These are phyloP conservation scores for Rugalucina vietnamica DNA, from an alignment of 2,888 invertebrate genomes.

Conservation along the genomic window DNA sequence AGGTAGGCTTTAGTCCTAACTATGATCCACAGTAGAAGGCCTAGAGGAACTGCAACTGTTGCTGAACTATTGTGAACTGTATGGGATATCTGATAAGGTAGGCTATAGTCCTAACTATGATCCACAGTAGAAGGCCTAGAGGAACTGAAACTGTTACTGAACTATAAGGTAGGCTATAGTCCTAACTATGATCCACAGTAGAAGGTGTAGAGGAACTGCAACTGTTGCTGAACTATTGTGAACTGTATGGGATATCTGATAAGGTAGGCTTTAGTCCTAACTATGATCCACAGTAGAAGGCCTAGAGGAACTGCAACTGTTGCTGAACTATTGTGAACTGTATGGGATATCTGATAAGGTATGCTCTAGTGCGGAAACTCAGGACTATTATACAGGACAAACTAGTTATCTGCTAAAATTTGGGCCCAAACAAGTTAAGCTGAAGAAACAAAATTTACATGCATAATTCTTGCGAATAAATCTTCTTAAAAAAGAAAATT, in stretches of 20 bases:
- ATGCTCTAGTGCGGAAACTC: too few relatives aligned
- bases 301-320: slow-evolving; percentile 88
- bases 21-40: slow-evolving; percentile 81
- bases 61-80: slow-evolving; percentile 93
- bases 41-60: slow-evolving; percentile 89
- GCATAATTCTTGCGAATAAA: too few relatives aligned
- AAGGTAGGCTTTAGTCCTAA: too few relatives aligned
- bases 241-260: slow-evolving; percentile 91
- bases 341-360: slow-evolving; percentile 90
- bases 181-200: slow-evolving; percentile 76
- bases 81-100: slow-evolving; percentile 90
- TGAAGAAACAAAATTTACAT: too few relatives aligned
- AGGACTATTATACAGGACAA: too few relatives aligned
- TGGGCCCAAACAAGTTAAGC: too few relatives aligned
- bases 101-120: too few relatives aligned
- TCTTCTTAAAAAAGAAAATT: too few relatives aligned
- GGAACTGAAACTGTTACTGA: slow-evolving; percentile 91
- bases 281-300: slow-evolving; percentile 81
- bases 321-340: slow-evolving; percentile 93
- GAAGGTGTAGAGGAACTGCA: slow-evolving; percentile 87
- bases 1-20: too few relatives aligned
- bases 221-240: slow-evolving; percentile 93
- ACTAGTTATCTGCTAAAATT: too few relatives aligned
- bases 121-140: slow-evolving; percentile 81
- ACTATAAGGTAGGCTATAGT: too few relatives aligned